Base-by-base conservation (phyloP, 2,113 vertebrate species). In the Limanda limanda region DNA sequence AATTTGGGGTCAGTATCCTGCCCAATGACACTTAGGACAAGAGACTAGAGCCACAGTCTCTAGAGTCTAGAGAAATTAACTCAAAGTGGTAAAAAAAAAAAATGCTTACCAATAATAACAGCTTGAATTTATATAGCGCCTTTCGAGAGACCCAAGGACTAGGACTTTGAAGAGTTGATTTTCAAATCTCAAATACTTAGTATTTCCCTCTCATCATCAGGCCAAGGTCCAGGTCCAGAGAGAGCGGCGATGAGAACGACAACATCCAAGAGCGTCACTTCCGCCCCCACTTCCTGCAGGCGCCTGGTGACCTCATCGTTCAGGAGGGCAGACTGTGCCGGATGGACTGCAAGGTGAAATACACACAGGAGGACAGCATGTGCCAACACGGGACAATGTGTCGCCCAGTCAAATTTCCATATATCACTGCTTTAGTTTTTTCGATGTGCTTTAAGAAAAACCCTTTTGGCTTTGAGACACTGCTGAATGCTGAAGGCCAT, bases 211-310 rank as follows among this genome's bases (percentile, higher is more conserved):
- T 25, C 9, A 54, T n/a, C 2, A 0, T 24, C 91, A 99, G 98
- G 90, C 96, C 97, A 79, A 95, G 97, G 73, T 99, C 97, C 85
- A 92, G 97, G 74, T 99, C 98, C 73, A 95, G 97, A 89, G 98
- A 99, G 92, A 98, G 98, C 13, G 96, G 94, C 2, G 97, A 99
- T 68, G 98, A 99, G 91, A 96, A 96, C 6, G 97, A 99, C 78
- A 97, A 97, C 64, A 98, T 98, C 91, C 98, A 99, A 83, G 97
- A 99, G 91, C 96, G 98, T 68, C 98, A 99, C 95, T 99, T 99
- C 95, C 96, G 98, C 79, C 98, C 97, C 31, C 97, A 99, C 93
- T 99, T 99, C 94, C 92, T 99, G 90, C 97, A 99, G 93, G 98
- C 97, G 2, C 98, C 98, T 5, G 98, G 98, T 62, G 97, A 99